phyloP scores from a whole-genome alignment of 2,888 invertebrate genomes.

The Eumacrocentrus americanus region DNA sequence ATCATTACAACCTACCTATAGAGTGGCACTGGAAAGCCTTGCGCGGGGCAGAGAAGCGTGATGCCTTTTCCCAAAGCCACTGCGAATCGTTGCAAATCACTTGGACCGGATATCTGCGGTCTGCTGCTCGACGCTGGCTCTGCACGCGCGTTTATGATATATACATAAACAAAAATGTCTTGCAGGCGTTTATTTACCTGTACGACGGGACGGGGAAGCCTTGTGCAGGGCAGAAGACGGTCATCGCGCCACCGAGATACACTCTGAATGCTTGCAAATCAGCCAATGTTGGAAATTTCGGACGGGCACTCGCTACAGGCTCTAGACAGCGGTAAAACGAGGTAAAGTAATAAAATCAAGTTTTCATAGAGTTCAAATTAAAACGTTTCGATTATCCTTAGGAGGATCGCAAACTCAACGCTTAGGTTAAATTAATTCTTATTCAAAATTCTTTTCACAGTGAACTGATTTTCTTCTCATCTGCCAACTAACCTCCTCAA shows the following conservation, averaged over 20 bases:
- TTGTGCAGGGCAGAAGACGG: constrained; percentile 65
- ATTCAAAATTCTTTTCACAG: too few relatives aligned
- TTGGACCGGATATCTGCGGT: constrained; percentile 63
- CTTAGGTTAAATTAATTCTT: too few relatives aligned
- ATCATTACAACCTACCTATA: constrained; percentile 58
- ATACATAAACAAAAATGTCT: constrained; percentile 10
- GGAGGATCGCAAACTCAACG: too few relatives aligned
- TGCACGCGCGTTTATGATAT: constrained; percentile 42
- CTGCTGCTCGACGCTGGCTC: constrained; percentile 67
- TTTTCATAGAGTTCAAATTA: too few relatives aligned
- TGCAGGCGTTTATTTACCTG: constrained; percentile 59
- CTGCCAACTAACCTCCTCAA: too few relatives aligned
- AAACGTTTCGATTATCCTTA: too few relatives aligned
- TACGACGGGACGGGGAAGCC: constrained; percentile 64
- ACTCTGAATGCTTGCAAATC: constrained; percentile 60
- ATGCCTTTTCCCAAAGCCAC: constrained; percentile 51
- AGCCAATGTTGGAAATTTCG: constrained; percentile 68
- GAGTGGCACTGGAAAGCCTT: constrained; percentile 62
- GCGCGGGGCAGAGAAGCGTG: constrained; percentile 63
- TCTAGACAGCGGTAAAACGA: constrained; percentile 53
- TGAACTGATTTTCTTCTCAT: too few relatives aligned
- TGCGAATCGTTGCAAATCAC: constrained; percentile 57
- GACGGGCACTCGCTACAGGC: constrained; percentile 68
- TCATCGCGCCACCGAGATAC: constrained; percentile 58
- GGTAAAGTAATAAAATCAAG: too few relatives aligned